These are phyloP conservation scores for Papilio machaon DNA, from an alignment of 1,140 invertebrate genomes.

Conservation along the genomic window DNA sequence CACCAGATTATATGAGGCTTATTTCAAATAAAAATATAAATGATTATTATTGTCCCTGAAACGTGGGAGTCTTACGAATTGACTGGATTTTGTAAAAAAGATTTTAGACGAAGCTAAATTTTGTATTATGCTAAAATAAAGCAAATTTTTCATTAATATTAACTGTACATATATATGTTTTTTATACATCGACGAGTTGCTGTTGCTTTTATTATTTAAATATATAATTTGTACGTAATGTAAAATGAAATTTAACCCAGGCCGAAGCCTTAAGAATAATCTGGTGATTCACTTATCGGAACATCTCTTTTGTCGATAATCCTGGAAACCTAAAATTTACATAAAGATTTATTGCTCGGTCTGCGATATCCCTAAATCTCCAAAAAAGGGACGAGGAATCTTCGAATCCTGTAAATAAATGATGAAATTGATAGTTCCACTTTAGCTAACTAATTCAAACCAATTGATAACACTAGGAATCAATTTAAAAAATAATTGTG, in stretches of 20 bases:
- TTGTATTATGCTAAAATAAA: background rate
- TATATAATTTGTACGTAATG: background rate
- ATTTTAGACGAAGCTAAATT: background rate
- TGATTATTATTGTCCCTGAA: background rate
- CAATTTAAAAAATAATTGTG: too few species aligned
- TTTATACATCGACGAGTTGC: too few species aligned
- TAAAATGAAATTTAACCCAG: background rate
- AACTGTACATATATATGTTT: too few species aligned
- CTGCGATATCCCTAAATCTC: constrained; percentile 21
- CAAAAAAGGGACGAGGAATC: constrained; percentile 6
- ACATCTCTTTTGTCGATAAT: constrained; percentile 6
- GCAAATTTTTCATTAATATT: background rate
- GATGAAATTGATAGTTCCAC: background rate
- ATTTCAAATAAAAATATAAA: constrained; percentile 17
- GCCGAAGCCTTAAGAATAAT: background rate
- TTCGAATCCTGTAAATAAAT: constrained; percentile 15
- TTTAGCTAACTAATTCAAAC: background rate
- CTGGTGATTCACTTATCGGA: constrained; percentile 9
- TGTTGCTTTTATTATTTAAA: background rate
- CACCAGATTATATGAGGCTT: constrained; percentile 18
- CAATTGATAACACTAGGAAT: too few species aligned
- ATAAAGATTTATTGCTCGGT: constrained; percentile 24
- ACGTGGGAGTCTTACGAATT: background rate
- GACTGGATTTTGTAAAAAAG: background rate
- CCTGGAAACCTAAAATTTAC: constrained; percentile 20